Percentiles rank a stretch among this genome's conserved stretches.
phyloP scores from a whole-genome alignment of 2,888 invertebrate genomes.

The Thecophora atra region DNA sequence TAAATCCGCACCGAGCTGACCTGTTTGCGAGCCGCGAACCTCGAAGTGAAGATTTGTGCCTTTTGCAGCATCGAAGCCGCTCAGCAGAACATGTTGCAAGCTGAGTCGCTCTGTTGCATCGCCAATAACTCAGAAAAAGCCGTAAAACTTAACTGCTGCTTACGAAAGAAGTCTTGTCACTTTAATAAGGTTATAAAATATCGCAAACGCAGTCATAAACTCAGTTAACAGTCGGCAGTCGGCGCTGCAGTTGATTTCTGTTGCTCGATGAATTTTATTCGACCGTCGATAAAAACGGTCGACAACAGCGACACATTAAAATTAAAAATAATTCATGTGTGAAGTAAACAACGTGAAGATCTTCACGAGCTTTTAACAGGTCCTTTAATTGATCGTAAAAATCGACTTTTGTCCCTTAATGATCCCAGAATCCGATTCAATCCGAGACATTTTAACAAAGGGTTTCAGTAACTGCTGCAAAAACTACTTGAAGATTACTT shows the following conservation, averaged over 20 bases:
- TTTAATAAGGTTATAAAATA: slow-evolving; percentile 21
- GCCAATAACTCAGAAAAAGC: slow-evolving; percentile 27
- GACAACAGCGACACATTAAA: no score
- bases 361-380: no score
- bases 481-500: no score
- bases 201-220: slow-evolving; percentile 20
- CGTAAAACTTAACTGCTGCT: slow-evolving; percentile 28
- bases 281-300: no score
- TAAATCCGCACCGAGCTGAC: not conserved
- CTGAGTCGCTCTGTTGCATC: not conserved
- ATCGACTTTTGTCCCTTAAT: no score
- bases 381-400: no score
- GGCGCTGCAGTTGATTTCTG: not conserved
- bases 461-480: no score
- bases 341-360: no score
- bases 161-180: slow-evolving; percentile 5
- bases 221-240: slow-evolving; percentile 35
- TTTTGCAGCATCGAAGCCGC: not conserved
- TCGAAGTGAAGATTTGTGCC: no score
- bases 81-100: slow-evolving; percentile 22
- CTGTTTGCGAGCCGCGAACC: not conserved
- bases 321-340: no score
- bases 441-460: no score
- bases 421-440: no score
- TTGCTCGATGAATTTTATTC: not conserved